Evolutionary conservation across 1,140 invertebrate genomes (phyloP).

Genomic region (Fopius arisanus): DNA sequence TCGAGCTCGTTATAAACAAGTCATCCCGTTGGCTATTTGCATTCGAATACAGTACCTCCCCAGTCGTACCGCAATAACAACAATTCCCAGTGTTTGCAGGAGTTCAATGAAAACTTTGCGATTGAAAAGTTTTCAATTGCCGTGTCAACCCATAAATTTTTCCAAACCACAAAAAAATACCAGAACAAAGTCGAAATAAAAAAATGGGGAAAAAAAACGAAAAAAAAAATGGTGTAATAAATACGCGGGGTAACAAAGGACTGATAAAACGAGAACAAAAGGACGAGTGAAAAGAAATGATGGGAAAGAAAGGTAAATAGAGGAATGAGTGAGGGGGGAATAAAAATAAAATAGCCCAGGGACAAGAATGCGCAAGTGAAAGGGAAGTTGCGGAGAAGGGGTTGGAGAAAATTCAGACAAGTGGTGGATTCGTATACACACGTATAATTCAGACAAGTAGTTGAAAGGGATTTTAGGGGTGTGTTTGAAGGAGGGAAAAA

Average conservation of each 20-base stretch:
- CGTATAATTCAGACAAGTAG: neutral
- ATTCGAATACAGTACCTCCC: neutral
- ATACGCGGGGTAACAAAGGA: too few species aligned
- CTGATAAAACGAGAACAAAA: neutral
- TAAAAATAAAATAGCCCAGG: conserved; percentile 12
- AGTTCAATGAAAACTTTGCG: neutral
- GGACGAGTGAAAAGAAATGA: conserved; percentile 6
- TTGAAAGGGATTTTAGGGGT: neutral
- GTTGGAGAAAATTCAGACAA: conserved; percentile 18
- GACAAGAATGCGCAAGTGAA: conserved; percentile 31
- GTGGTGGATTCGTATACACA: neutral
- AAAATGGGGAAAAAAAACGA: neutral
- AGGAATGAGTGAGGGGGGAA: neutral
- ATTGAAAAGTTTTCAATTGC: conserved; percentile 3
- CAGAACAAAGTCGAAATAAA: neutral
- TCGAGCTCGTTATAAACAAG: neutral
- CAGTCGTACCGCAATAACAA: neutral
- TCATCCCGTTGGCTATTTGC: neutral
- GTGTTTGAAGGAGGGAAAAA: conserved; percentile 2
- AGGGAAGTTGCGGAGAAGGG: conserved; percentile 26
- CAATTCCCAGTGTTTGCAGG: neutral
- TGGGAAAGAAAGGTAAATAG: conserved; percentile 2
- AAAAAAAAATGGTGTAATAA: neutral
- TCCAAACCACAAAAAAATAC: neutral
- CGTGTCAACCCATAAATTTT: neutral